Evolutionary conservation across 2,113 vertebrate genomes (phyloP), one percentile per base, ranked within the genome.

Genomic region (Dicaeum eximium): DNA sequence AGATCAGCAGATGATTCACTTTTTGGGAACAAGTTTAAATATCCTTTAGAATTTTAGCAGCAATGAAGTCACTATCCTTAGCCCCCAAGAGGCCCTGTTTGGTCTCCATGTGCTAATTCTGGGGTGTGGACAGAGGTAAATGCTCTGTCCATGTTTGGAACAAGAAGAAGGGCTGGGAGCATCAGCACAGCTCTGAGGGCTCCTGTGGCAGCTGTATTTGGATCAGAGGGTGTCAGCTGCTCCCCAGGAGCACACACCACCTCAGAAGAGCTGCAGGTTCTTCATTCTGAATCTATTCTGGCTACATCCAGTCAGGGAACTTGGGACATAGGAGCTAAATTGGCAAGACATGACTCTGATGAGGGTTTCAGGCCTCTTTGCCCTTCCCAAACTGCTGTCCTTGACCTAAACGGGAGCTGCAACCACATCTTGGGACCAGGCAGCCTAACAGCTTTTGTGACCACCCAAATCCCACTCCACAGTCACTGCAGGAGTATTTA

Each of bases 341-440:
- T 73, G 51, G 25, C 27, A 78, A 35, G 27, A 11, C 6, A 40
- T 47, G 15, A 21, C 44, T 23, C 25, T 23, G 56, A 31, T 3
- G 12, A 51, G 25, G 58, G 18, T 30, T 47, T 64, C 56, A 67
- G 53, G 48, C 51, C 57, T 62, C 66, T n/a, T 31, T 19, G 38
- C 42, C 51, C 37, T 42, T 70, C 72, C 80, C 10, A 3, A 62
- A 74, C 58, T 88, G 61, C 79, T 77, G 40, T n/a, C 31, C 37
- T 62, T 70, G 88, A 73, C n/a, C 44, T 78, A 28, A n/a, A 35
- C 0, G 0, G 92, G 66, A 0, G 2, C 11, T 80, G 57, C 44
- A 45, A 15, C 13, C n/a, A 31, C 50, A 65, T 42, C 38, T 1
- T 13, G 37, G 70, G 70, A 72, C 21, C 21, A 69, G 37, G n/a